Conservation (phyloP, 2,797 vertebrate genomes). For the Eulemur albifrons region DNA sequence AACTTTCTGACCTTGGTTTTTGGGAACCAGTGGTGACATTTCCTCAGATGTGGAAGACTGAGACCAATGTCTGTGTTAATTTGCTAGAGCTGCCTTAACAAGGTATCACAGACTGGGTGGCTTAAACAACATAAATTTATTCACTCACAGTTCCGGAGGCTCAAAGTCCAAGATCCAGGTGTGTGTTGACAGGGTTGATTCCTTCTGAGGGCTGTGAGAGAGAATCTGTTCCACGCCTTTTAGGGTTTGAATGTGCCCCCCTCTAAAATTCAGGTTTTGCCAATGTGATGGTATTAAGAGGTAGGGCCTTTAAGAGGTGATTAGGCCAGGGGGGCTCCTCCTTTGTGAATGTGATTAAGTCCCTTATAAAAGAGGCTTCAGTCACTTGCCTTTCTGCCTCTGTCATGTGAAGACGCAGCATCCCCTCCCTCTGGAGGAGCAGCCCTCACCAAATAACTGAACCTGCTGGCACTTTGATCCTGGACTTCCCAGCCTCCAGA, state of each 20-base stretch:
- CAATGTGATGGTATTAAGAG: background rate
- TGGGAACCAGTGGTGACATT: background rate
- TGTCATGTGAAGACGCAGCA: background rate
- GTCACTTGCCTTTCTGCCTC: background rate
- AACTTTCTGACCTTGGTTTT: background rate
- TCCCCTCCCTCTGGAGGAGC: accelerated
- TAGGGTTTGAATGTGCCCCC: background rate
- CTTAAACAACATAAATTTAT: background rate
- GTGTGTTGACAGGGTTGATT: background rate
- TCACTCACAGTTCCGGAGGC: background rate
- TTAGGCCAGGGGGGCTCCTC: background rate
- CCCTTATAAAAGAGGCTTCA: background rate
- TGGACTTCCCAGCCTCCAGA: background rate
- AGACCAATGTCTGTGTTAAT: background rate
- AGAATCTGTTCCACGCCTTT: background rate
- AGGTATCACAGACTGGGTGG: background rate
- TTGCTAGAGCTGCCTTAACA: background rate
- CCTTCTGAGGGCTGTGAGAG: background rate
- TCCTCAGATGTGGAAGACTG: background rate
- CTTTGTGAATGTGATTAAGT: background rate
- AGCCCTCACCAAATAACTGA: too few relatives aligned
- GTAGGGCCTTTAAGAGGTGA: background rate
- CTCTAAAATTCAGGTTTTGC: background rate
- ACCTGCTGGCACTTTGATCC: background rate
- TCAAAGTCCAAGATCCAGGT: background rate